Evolutionary conservation across 2,888 invertebrate species (phyloP), one percentile per base, ranked within the genome.

Genomic region (Invenusta paracnida): DNA sequence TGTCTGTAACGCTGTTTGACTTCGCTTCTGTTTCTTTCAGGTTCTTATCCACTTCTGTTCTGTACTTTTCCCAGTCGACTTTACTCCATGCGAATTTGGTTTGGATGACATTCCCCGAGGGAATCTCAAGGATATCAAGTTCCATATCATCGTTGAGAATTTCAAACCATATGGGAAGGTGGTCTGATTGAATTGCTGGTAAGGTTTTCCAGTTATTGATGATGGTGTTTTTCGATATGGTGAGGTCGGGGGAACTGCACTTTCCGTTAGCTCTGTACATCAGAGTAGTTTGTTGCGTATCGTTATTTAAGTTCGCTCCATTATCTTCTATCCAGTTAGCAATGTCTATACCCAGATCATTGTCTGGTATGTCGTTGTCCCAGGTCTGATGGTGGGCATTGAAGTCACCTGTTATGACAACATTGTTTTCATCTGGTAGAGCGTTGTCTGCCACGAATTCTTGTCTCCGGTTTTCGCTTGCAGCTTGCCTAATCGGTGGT

Each of bases 151-250:
- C 79, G 27, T 13, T 79, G 11, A 13, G 11, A 11, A 79, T 79
- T 27, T 79, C n/a, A n/a, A 79, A 79, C 2, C 30, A 85, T 17
- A 28, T 86, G 13, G 84, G 85, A 13, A 79, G 83, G 25, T 83
- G 86, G 17, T 66, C 30, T 67, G 29, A 83, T 13, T 87, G 67
- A 81, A 73, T 83, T 5, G 48, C 83, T 13, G 23, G 23, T 25
- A 79, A 25, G 23, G 79, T 79, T 79, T 28, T 28, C n/a, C 79
- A 79, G 29, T 79, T 79, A 5, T 2, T 13, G 79, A 23, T n/a
- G 5, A 11, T 79, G 5, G n/a, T 25, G 2, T n/a, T 25, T 25
- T 11, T 79, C 2, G 11, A 5, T 11, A 28, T 79, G 79, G 79
- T 79, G n/a, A 79, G 79, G 29, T 79, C 79, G 2, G 79, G 79